A percentile compares a stretch with the other conserved stretches of the same genome.
phyloP scores from a whole-genome alignment of 2,888 invertebrate genomes.

The Clivina fossor region DNA sequence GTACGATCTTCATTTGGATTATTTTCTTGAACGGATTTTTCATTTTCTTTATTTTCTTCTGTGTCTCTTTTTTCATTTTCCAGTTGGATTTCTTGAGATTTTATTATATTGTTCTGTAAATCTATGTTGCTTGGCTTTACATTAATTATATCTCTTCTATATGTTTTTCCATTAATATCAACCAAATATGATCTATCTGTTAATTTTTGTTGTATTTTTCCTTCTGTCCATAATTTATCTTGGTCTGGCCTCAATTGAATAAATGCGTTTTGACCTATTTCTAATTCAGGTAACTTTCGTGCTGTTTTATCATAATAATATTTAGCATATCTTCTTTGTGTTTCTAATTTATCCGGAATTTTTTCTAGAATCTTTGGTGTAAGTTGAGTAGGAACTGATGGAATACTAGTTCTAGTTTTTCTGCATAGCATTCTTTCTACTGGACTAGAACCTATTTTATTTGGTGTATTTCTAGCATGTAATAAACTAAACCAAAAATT shows the following conservation, averaged over 20 bases:
- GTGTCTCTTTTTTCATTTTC: too few species aligned
- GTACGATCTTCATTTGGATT: too few species aligned
- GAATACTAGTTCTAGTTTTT: slow-evolving; percentile 29
- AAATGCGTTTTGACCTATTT: slow-evolving; percentile 8
- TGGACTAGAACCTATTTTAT: slow-evolving; percentile 36
- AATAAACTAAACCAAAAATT: slow-evolving; percentile 37
- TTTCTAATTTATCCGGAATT: background rate
- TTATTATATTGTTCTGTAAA: too few species aligned
- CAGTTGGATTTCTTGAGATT: too few species aligned
- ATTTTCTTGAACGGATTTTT: too few species aligned
- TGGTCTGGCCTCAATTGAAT: slow-evolving; percentile 4
- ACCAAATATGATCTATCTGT: slow-evolving; percentile 7
- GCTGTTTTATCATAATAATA: slow-evolving; percentile 5
- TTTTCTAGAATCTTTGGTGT: background rate
- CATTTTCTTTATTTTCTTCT: too few species aligned
- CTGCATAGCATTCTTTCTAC: slow-evolving; percentile 36
- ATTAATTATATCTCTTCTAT: slow-evolving; percentile 7
- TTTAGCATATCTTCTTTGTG: background rate
- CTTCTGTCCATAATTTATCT: background rate
- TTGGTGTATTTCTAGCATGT: slow-evolving; percentile 40
- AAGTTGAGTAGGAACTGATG: slow-evolving; percentile 1
- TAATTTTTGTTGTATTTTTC: slow-evolving; percentile 5
- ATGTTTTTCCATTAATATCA: slow-evolving; percentile 3
- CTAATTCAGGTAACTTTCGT: background rate
- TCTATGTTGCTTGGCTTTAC: too few species aligned